These are phyloP conservation scores for Gymnarchus niloticus DNA, from an alignment of 2,113 vertebrate species.

Conservation along the genomic window DNA sequence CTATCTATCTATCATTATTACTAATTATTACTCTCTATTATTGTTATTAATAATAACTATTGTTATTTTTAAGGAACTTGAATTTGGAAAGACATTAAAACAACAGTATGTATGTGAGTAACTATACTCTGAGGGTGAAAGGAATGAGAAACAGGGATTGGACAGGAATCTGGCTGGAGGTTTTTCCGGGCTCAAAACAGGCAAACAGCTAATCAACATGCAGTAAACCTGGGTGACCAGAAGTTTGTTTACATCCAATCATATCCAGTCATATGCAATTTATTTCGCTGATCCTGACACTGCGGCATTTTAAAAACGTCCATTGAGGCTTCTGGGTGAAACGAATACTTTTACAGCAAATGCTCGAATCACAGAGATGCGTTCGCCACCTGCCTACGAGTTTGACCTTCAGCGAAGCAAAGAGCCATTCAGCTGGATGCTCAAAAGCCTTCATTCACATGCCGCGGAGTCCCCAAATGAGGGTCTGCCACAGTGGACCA, in stretches of 20 bases:
- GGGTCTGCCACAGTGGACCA: conserved; percentile 24
- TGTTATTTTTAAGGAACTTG: no score
- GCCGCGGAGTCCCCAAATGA: not conserved
- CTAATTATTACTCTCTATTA: no score
- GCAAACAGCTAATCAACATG: not conserved
- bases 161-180: no score
- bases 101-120: no score
- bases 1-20: no score
- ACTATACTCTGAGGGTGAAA: no score
- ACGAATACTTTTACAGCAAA: not conserved
- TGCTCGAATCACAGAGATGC: conserved; percentile 10
- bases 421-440: conserved; percentile 27
- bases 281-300: not conserved
- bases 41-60: no score
- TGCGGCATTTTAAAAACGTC: not conserved
- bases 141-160: no score
- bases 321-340: conserved; percentile 1
- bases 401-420: conserved; percentile 36
- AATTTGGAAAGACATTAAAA: no score
- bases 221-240: not conserved
- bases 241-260: not conserved
- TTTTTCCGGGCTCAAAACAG: no score
- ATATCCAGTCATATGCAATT: not conserved
- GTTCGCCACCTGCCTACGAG: conserved; percentile 27
- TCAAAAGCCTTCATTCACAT: conserved; percentile 27